Evolutionary conservation across 2,888 invertebrate species (phyloP).

Genomic region (Drosophila putrida): DNA sequence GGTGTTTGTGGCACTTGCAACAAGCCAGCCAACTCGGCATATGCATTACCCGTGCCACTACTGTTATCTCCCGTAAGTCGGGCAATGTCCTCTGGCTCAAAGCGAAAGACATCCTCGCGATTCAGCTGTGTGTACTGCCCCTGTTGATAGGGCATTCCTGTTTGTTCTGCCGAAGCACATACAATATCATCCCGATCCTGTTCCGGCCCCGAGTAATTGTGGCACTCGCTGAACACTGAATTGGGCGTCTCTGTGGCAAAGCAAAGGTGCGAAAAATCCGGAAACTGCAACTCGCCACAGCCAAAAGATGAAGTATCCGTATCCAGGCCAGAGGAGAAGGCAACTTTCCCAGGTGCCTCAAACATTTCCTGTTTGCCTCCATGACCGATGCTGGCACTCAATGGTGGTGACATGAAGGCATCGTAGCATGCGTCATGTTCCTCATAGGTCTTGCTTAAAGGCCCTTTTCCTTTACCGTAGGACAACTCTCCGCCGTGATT

Average conservation of each 20-base stretch:
- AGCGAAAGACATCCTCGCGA: slow-evolving; percentile 84
- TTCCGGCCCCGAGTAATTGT: slow-evolving; percentile 53
- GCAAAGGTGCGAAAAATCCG: slow-evolving; percentile 80
- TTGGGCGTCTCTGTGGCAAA: slow-evolving; percentile 84
- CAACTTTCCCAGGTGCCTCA: slow-evolving; percentile 56
- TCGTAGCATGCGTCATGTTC: slow-evolving; percentile 50
- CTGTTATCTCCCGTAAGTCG: slow-evolving; percentile 71
- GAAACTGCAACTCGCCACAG: slow-evolving; percentile 77
- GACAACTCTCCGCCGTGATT: slow-evolving; percentile 42
- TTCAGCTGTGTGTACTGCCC: slow-evolving; percentile 74
- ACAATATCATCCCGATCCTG: slow-evolving; percentile 70
- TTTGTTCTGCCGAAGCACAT: slow-evolving; percentile 51
- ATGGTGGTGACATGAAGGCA: slow-evolving; percentile 75
- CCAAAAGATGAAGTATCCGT: slow-evolving; percentile 65
- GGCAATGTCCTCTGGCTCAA: slow-evolving; percentile 85
- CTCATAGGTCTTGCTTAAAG: slow-evolving; percentile 33
- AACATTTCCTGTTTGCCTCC: slow-evolving; percentile 47
- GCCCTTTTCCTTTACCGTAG: slow-evolving; percentile 44
- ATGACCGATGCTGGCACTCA: slow-evolving; percentile 65
- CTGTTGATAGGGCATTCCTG: slow-evolving; percentile 68
- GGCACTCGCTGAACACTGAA: slow-evolving; percentile 83
- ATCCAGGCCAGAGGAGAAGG: slow-evolving; percentile 23
- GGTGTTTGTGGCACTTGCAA: slow-evolving; percentile 67
- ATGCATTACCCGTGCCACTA: slow-evolving; percentile 1
- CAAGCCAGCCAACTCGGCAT: slow-evolving; percentile 48